These are phyloP conservation scores for Panzeria rudis DNA, from an alignment of 2,888 invertebrate species.

Conservation along the genomic window DNA sequence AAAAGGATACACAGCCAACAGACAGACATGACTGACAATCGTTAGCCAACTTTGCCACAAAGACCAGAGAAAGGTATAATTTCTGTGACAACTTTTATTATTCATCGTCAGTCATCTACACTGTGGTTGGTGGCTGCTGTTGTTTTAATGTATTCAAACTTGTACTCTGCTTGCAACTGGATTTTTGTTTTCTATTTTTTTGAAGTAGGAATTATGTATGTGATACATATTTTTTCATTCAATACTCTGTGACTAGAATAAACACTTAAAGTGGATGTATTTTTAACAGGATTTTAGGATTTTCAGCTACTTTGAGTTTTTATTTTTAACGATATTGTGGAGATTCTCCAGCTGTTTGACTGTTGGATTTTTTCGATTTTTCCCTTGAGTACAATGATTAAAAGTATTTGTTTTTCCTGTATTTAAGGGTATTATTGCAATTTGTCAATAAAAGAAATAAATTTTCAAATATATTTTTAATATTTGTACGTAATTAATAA, in stretches of 20 bases:
- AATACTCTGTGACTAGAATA: constrained; percentile 36
- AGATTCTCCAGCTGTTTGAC: constrained; percentile 14
- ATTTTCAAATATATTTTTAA: not conserved
- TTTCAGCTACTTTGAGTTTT: constrained; percentile 49
- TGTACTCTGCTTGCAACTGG: constrained; percentile 9
- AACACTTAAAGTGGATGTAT: constrained; percentile 51
- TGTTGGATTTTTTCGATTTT: not conserved
- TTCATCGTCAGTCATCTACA: constrained; percentile 59
- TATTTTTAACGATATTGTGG: constrained; percentile 7
- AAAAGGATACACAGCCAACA: constrained; percentile 32
- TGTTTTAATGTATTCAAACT: constrained; percentile 52
- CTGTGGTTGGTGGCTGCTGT: constrained; percentile 36
- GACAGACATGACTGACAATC: constrained; percentile 52
- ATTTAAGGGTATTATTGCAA: constrained; percentile 11
- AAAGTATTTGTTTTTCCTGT: constrained; percentile 18
- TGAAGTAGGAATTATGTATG: constrained; percentile 1
- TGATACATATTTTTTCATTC: constrained; percentile 4
- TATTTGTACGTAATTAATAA: too few species aligned
- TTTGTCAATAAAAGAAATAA: constrained; percentile 13
- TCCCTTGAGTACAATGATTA: constrained; percentile 45
- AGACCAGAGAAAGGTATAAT: constrained; percentile 43
- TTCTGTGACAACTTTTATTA: constrained; percentile 67
- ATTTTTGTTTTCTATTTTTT: constrained; percentile 25
- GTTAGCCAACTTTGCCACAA: constrained; percentile 40
- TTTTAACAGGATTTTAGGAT: constrained; percentile 63